Evolutionary conservation across 2,113 vertebrate species (phyloP), one percentile per base, ranked within the genome.

Genomic region (Pteruthius melanotis): DNA sequence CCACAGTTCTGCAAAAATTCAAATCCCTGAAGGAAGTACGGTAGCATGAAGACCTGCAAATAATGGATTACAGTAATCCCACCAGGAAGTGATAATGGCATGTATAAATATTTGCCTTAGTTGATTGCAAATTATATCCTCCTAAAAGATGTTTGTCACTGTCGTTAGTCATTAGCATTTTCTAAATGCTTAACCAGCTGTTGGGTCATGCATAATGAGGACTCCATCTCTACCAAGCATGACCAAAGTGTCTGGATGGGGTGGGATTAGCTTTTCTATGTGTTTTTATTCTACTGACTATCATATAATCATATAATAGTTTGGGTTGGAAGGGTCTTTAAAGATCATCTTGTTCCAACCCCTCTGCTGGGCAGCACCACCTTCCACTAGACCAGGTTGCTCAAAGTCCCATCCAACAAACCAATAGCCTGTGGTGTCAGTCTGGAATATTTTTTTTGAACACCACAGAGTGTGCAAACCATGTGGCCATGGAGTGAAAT

Each of bases 41-140:
- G 69, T 95, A 96, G 93, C 94, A 57, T 94, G 95, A 96, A 96
- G 81, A 89, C 87, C 95, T 95, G 91, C 64, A 81, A 96, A 92
- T 96, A 97, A 88, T 50, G 86, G 96, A 96, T 97, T 96, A 93
- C 95, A 86, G 87, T 95, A 96, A 97, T 96, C 95, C 96, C 66
- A 7, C 90, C 95, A 97, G 97, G 97, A 98, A 97, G 94, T 92
- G 95, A 96, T 96, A 96, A 95, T 92, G 92, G 80, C 92, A 60
- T 89, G 92, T 68, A 85, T 96, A 93, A 77, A 96, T 95, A 95
- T 94, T 97, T 97, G 83, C 92, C 89, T 93, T 95, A 96, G 65
- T 66, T 94, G 88, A 95, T 92, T 97, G 94, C 90, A 89, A 96
- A 95, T 92, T 90, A 94, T 75, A 91, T 92, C 70, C 79, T 80